Evolutionary conservation across 2,888 invertebrate species (phyloP).

Genomic region (Pilophorus perplexus): DNA sequence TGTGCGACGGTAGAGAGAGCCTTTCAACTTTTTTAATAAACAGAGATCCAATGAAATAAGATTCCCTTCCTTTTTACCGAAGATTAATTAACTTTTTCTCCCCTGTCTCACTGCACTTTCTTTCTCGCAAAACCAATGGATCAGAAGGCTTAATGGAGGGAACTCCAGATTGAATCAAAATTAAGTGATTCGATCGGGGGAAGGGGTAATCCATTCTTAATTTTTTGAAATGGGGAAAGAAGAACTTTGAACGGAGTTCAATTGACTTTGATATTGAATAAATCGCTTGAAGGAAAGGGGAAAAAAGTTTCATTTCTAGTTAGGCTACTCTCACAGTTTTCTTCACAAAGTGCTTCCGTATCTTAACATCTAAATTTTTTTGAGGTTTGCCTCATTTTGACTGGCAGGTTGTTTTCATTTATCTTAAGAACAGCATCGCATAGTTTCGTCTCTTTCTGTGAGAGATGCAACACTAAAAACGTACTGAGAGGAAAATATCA

Average conservation of each 20-base stretch:
- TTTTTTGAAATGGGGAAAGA: slow-evolving; percentile 9
- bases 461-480: no score
- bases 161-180: slow-evolving; percentile 19
- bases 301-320: not conserved
- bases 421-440: no score
- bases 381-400: no score
- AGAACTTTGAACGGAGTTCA: slow-evolving; percentile 10
- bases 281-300: not conserved
- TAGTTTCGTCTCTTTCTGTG: no score
- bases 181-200: slow-evolving; percentile 10
- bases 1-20: not conserved
- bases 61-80: not conserved
- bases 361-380: no score
- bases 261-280: slow-evolving; percentile 3
- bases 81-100: slow-evolving; percentile 26
- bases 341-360: no score
- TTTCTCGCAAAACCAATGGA: not conserved
- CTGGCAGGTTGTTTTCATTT: no score
- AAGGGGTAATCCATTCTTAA: slow-evolving; percentile 18
- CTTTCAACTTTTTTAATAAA: slow-evolving; percentile 16
- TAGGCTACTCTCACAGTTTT: no score
- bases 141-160: slow-evolving; percentile 21
- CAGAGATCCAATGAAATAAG: not conserved
- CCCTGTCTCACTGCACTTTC: not conserved
- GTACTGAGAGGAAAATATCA: no score